phyloP scores from a whole-genome alignment of 1,140 invertebrate genomes.

The Maconellicoccus hirsutus region DNA sequence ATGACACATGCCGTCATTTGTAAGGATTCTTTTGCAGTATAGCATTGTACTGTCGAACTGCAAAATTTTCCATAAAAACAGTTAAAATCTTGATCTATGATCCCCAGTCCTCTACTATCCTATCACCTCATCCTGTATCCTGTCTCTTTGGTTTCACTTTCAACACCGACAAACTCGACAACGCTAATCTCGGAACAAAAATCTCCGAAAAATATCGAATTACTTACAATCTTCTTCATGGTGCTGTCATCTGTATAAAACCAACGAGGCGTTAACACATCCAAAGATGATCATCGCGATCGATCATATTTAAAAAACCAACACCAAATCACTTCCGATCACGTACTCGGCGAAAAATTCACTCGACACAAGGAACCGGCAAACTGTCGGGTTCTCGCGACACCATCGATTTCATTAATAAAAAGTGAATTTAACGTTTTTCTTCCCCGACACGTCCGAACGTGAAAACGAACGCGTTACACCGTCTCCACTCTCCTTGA shows the following conservation, averaged over 20 bases:
- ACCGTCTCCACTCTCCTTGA: neutral
- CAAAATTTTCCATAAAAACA: too few species aligned
- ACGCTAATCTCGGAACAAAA: neutral
- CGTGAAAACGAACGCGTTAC: neutral
- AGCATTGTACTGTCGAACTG: too few species aligned
- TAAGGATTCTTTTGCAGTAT: too few species aligned
- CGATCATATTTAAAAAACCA: too few species aligned
- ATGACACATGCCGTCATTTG: too few species aligned
- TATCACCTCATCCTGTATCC: too few species aligned
- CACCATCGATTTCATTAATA: neutral
- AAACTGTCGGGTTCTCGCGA: neutral
- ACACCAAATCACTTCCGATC: neutral
- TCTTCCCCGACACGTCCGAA: neutral
- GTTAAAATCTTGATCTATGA: too few species aligned
- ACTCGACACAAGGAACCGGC: neutral
- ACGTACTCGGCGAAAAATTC: neutral
- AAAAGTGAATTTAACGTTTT: neutral
- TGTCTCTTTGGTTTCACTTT: too few species aligned
- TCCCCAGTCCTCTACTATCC: too few species aligned
- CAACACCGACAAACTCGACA: too few species aligned
- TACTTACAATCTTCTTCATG: neutral
- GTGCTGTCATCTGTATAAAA: neutral
- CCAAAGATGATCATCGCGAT: too few species aligned
- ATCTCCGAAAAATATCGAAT: neutral
- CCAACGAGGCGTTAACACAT: too few species aligned